phyloP scores from a whole-genome alignment of 2,888 invertebrate species.

The Stegophylla sp. region DNA sequence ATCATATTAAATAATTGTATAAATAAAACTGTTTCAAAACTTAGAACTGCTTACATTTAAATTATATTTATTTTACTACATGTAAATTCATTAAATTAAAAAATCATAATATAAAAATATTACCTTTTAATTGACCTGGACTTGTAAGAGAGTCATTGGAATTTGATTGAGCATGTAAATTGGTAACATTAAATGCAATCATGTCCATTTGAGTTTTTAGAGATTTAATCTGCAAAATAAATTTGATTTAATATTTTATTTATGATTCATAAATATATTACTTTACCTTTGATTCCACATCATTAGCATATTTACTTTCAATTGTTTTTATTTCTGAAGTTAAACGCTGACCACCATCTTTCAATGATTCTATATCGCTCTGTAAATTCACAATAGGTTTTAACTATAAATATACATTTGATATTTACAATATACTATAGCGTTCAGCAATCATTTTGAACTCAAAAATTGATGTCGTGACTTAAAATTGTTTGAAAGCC shows the following conservation, averaged over 20 bases:
- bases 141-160: constrained; percentile 22
- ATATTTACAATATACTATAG: not conserved
- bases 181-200: constrained; percentile 56
- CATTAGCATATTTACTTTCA: constrained; percentile 62
- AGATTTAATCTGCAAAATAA: constrained; percentile 2
- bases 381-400: constrained; percentile 61
- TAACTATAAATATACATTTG: not conserved
- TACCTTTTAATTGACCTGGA: constrained; percentile 54
- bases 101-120: not conserved
- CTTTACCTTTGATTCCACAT: constrained; percentile 34
- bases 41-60: too few species aligned
- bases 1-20: too few species aligned
- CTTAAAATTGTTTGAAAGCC: too few species aligned
- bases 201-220: constrained; percentile 43
- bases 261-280: not conserved
- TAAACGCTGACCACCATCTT: constrained; percentile 65
- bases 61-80: too few species aligned
- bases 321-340: constrained; percentile 66
- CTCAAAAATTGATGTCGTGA: too few species aligned
- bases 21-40: too few species aligned
- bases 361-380: constrained; percentile 65
- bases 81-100: too few species aligned
- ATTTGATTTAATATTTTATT: not conserved
- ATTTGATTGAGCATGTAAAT: constrained; percentile 51
- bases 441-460: too few species aligned